Evolutionary conservation across 2,888 invertebrate species (phyloP).

Genomic region (Venusia cambrica): DNA sequence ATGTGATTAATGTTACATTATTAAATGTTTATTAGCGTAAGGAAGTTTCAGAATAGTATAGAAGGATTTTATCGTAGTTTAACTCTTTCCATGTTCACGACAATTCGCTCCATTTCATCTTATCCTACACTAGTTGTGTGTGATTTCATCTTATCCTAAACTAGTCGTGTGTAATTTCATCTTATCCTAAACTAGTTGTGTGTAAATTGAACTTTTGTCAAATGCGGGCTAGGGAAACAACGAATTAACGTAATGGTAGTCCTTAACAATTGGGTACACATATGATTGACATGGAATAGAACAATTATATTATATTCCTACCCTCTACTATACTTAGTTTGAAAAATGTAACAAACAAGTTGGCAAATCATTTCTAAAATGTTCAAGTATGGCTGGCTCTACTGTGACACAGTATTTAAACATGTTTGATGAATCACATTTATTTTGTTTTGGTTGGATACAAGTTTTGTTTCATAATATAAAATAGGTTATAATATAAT

Average conservation of each 20-base stretch:
- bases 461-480: neutral
- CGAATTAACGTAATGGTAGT: conserved; percentile 57
- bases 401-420: neutral
- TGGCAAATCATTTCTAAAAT: too few relatives aligned
- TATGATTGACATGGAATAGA: conserved; percentile 3
- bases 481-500: conserved; percentile 8
- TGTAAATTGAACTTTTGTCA: conserved; percentile 64
- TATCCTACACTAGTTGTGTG: conserved; percentile 37
- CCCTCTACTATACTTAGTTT: too few relatives aligned
- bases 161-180: conserved; percentile 37
- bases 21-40: conserved; percentile 53
- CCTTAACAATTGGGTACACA: conserved; percentile 34
- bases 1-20: conserved; percentile 60
- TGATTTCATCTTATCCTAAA: conserved; percentile 34
- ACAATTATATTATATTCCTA: conserved; percentile 2
- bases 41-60: conserved; percentile 50
- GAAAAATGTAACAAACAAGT: too few relatives aligned
- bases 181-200: conserved; percentile 37
- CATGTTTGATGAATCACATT: too few relatives aligned
- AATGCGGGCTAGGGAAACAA: conserved; percentile 76
- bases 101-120: conserved; percentile 31
- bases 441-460: conserved; percentile 2
- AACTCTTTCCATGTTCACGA: conserved; percentile 32
- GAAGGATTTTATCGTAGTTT: conserved; percentile 33
- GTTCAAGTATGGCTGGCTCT: conserved; percentile 14